phyloP scores from a whole-genome alignment of 1,140 invertebrate species.

The Drosophila neocordata region DNA sequence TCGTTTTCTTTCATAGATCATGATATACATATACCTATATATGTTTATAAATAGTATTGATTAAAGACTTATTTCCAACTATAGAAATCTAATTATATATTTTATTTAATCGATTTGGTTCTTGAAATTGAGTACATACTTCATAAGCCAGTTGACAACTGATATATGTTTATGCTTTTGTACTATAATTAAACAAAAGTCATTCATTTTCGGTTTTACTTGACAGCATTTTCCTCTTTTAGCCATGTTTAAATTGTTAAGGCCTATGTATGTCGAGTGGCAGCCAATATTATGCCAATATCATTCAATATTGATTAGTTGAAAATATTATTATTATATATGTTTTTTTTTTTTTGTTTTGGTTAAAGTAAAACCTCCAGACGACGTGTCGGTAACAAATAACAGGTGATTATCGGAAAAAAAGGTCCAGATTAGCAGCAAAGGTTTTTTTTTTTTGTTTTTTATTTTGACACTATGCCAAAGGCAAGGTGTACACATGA shows the following conservation, averaged over 20 bases:
- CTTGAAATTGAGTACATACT: background rate
- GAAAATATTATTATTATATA: constrained; percentile 5
- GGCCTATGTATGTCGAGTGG: constrained; percentile 27
- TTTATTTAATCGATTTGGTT: too few species aligned
- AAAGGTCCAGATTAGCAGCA: constrained; percentile 47
- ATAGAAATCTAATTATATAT: background rate
- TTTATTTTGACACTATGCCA: constrained; percentile 49
- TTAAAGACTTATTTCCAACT: background rate
- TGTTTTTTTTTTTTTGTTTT: too few species aligned
- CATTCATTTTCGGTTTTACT: constrained; percentile 4
- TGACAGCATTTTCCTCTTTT: background rate
- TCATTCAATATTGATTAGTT: constrained; percentile 52
- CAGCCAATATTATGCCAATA: constrained; percentile 61
- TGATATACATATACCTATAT: too few species aligned
- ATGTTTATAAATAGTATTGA: too few species aligned
- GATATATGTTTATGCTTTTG: constrained; percentile 5
- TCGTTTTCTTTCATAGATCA: constrained; percentile 2
- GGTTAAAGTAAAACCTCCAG: too few species aligned
- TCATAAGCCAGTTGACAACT: constrained; percentile 25
- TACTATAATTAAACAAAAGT: background rate
- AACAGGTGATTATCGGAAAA: constrained; percentile 43
- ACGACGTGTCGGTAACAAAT: background rate
- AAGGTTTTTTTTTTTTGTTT: too few species aligned
- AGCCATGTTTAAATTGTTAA: background rate
- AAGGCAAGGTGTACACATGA: constrained; percentile 35